Evolutionary conservation across 1,140 invertebrate genomes (phyloP).

Genomic region (Drosophila pachea): DNA sequence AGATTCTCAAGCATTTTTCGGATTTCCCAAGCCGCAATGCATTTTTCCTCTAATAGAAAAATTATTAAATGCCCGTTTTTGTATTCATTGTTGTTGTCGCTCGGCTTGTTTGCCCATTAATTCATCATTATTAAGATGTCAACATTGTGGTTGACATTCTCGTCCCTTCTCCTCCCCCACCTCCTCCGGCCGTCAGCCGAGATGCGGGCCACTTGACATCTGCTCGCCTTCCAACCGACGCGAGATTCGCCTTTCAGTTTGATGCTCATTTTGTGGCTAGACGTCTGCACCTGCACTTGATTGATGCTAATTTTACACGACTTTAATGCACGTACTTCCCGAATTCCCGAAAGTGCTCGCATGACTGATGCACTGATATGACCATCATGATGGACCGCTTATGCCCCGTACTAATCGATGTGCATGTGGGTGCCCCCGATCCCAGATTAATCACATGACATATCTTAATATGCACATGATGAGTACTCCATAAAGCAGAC

Average conservation of each 20-base stretch:
- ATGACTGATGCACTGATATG: slow-evolving; percentile 51
- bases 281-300: slow-evolving; percentile 69
- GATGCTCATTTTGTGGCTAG: slow-evolving; percentile 16
- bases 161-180: slow-evolving; percentile 39
- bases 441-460: neutral
- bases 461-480: slow-evolving; percentile 16
- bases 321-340: slow-evolving; percentile 66
- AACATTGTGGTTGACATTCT: slow-evolving; percentile 74
- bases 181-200: slow-evolving; percentile 6
- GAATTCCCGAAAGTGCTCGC: slow-evolving; percentile 19
- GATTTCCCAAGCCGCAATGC: slow-evolving; percentile 46
- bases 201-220: slow-evolving; percentile 75
- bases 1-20: slow-evolving; percentile 39
- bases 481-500: slow-evolving; percentile 33
- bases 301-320: slow-evolving; percentile 73
- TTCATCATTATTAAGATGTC: slow-evolving; percentile 78
- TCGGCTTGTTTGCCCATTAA: slow-evolving; percentile 73
- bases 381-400: neutral
- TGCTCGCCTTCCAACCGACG: slow-evolving; percentile 56
- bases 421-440: slow-evolving; percentile 55
- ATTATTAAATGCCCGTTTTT: slow-evolving; percentile 65
- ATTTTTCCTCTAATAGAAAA: slow-evolving; percentile 66
- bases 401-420: slow-evolving; percentile 45
- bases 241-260: slow-evolving; percentile 51
- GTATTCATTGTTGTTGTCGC: slow-evolving; percentile 50